Evolutionary conservation across 2,113 vertebrate genomes (phyloP).

Genomic region (Mustela lutreola): DNA sequence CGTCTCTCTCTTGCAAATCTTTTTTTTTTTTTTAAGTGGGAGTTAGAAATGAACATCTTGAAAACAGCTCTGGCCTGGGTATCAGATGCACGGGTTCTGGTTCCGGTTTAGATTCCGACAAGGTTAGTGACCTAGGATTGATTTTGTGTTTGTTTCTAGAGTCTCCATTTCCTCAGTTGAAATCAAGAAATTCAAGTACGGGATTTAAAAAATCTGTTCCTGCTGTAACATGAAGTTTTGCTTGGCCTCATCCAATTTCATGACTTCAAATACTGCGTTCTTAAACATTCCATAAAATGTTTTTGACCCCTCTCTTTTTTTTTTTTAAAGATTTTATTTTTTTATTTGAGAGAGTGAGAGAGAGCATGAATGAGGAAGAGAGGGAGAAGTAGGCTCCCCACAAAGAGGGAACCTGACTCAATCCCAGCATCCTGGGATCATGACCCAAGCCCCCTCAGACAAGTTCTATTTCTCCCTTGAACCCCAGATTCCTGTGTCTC

Average conservation of each 20-base stretch:
- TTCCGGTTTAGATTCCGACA: neutral
- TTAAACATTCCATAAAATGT: neutral
- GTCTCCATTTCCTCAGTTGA: neutral
- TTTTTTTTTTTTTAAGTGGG: neutral
- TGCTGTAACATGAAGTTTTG: neutral
- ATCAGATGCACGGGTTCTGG: neutral
- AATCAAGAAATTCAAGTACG: neutral
- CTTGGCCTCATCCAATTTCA: neutral
- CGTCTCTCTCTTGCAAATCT: neutral
- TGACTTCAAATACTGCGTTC: neutral
- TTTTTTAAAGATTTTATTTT: too few relatives aligned
- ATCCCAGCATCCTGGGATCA: too few relatives aligned
- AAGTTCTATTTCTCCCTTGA: constrained; percentile 5
- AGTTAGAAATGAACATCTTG: neutral
- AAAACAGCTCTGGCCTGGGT: neutral
- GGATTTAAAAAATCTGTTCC: neutral
- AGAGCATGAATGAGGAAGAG: too few relatives aligned
- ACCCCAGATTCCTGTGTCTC: neutral
- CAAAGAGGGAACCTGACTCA: too few relatives aligned
- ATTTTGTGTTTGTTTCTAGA: neutral
- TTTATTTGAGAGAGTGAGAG: too few relatives aligned
- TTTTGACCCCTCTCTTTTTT: neutral
- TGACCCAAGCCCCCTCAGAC: neutral
- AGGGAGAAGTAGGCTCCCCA: too few relatives aligned
- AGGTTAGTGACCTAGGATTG: neutral